Percentiles rank a stretch among this genome's conserved stretches.
phyloP scores from a whole-genome alignment of 2,113 vertebrate species.

The Corythaeola cristata region DNA sequence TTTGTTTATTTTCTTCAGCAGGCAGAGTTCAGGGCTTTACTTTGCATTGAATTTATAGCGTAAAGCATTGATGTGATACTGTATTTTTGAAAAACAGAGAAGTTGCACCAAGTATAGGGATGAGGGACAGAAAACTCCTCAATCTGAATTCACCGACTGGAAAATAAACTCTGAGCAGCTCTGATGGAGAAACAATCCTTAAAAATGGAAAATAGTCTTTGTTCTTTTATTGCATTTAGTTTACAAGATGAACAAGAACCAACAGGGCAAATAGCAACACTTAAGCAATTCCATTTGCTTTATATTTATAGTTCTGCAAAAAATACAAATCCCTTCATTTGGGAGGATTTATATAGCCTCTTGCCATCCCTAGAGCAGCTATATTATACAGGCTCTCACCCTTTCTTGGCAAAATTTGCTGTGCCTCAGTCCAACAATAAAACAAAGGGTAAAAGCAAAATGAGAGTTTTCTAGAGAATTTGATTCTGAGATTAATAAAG shows the following conservation, averaged over 20 bases:
- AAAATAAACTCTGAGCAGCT: constrained; percentile 22
- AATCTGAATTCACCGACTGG: neutral
- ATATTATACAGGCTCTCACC: constrained; percentile 12
- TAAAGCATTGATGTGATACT: neutral
- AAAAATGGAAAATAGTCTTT: constrained; percentile 32
- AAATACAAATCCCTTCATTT: constrained; percentile 15
- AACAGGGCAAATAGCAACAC: constrained; percentile 10
- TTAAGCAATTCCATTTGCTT: constrained; percentile 52
- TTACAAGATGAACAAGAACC: constrained; percentile 32
- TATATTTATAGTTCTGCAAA: constrained; percentile 36
- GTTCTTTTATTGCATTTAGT: constrained; percentile 56
- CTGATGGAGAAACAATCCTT: constrained; percentile 17
- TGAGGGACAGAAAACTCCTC: neutral
- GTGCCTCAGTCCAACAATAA: constrained; percentile 14
- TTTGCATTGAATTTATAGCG: neutral
- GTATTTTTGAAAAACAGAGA: neutral
- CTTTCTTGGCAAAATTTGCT: constrained; percentile 45
- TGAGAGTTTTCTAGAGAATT: constrained; percentile 41
- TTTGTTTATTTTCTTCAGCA: neutral
- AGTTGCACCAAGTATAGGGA: neutral
- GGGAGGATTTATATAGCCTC: neutral
- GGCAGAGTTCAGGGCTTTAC: neutral
- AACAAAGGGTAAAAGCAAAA: constrained; percentile 55
- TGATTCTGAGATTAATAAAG: constrained; percentile 43
- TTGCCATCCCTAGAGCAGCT: constrained; percentile 10